Percentiles rank a stretch among this genome's conserved stretches.
phyloP scores from a whole-genome alignment of 2,888 invertebrate species.

The Sphecodes monilicornis region DNA sequence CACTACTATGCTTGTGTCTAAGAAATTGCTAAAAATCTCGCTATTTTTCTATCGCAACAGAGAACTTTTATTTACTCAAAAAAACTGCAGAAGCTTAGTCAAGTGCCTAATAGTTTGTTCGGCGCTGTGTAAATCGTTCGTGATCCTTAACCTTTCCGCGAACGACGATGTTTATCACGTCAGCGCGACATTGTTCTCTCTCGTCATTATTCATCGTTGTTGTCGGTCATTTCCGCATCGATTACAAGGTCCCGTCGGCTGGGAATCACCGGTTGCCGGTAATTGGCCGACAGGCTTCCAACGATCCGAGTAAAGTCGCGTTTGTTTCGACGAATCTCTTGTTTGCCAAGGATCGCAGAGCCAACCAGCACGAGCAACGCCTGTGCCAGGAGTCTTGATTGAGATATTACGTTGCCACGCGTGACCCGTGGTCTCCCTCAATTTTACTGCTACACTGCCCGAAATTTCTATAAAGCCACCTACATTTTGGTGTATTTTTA shows the following conservation, averaged over 20 bases:
- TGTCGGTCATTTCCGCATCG: slow-evolving; percentile 13
- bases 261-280: neutral
- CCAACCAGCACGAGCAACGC: slow-evolving; percentile 47
- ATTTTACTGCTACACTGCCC: slow-evolving; percentile 68
- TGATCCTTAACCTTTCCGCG: neutral
- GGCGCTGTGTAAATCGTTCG: neutral
- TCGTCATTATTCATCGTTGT: slow-evolving; percentile 11
- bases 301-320: slow-evolving; percentile 34
- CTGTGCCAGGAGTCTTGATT: slow-evolving; percentile 69
- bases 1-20: too few relatives aligned
- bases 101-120: neutral
- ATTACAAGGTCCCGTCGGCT: neutral
- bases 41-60: too few relatives aligned
- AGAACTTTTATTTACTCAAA: too few relatives aligned
- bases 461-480: too few relatives aligned
- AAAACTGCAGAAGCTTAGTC: too few relatives aligned
- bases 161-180: neutral
- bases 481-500: too few relatives aligned
- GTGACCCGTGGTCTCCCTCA: slow-evolving; percentile 56
- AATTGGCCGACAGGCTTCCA: neutral
- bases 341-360: slow-evolving; percentile 48
- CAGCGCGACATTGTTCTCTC: neutral
- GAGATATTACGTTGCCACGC: slow-evolving; percentile 68
- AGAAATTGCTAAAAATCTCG: too few relatives aligned
- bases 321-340: slow-evolving; percentile 39